A percentile compares a stretch with the other conserved stretches of the same genome.
Conservation (phyloP, 2,797 vertebrate genomes). For the Scolopax rusticola region DNA sequence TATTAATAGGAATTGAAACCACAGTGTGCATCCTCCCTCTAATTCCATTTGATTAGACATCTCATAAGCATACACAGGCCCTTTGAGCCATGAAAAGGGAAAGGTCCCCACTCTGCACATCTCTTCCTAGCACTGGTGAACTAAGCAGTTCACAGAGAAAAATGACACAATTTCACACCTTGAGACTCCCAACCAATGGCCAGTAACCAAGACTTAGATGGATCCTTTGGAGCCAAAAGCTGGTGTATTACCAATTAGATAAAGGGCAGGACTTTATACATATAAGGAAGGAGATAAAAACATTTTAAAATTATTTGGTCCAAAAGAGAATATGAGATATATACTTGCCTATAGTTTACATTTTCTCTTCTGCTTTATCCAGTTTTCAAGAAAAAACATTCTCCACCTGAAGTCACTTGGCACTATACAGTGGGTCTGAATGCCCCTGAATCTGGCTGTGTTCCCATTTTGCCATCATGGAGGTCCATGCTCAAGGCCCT, state of each 20-base stretch:
- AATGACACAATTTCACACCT: background rate
- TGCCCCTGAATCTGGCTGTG: accelerated
- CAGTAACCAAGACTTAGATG: background rate
- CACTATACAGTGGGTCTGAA: background rate
- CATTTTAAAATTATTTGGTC: background rate
- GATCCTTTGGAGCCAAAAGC: background rate
- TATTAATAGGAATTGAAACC: slow-evolving; percentile 32
- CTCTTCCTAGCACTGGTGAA: background rate
- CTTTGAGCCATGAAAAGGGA: background rate
- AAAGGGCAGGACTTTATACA: background rate
- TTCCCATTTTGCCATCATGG: background rate
- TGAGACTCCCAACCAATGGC: background rate
- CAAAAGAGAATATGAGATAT: background rate
- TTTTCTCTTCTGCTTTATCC: background rate
- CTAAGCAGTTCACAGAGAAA: slow-evolving; percentile 3
- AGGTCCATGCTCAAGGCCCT: background rate
- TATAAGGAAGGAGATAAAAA: background rate
- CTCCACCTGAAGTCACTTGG: background rate
- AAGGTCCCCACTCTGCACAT: background rate
- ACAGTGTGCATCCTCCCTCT: slow-evolving; percentile 21
- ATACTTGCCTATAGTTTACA: background rate
- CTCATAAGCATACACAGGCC: background rate
- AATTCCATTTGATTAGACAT: slow-evolving; percentile 46
- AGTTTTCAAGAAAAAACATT: background rate
- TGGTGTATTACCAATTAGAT: background rate